These are phyloP conservation scores for Numida meleagris DNA, from an alignment of 2,113 vertebrate species.

Conservation along the genomic window DNA sequence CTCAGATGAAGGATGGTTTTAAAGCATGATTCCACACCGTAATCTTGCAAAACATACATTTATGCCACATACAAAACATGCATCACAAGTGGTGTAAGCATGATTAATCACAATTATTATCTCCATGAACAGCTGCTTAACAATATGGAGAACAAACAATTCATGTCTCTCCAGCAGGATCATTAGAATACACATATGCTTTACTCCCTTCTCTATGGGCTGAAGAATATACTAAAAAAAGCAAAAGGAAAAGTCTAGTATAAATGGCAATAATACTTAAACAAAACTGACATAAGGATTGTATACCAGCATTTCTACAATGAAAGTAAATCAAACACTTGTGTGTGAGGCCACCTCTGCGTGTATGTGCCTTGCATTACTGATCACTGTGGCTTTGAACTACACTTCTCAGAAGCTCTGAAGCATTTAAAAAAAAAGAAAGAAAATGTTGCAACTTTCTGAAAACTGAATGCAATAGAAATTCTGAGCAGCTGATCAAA, in stretches of 20 bases:
- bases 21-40: neutral
- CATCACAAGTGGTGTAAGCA: neutral
- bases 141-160: neutral
- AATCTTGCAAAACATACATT: neutral
- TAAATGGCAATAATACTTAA: neutral
- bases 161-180: neutral
- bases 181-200: neutral
- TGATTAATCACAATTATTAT: neutral
- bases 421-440: fast-evolving
- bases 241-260: neutral
- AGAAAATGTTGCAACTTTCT: neutral
- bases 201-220: neutral
- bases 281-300: neutral
- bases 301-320: neutral
- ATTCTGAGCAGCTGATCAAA: neutral
- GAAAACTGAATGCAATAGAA: neutral
- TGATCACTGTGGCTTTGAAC: neutral
- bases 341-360: neutral
- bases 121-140: neutral
- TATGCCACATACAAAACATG: neutral
- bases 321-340: neutral
- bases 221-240: neutral
- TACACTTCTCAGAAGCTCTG: neutral
- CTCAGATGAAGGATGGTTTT: neutral
- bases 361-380: neutral